Base-by-base conservation (phyloP, 1,140 invertebrate genomes). In the Brachionus angularis region DNA sequence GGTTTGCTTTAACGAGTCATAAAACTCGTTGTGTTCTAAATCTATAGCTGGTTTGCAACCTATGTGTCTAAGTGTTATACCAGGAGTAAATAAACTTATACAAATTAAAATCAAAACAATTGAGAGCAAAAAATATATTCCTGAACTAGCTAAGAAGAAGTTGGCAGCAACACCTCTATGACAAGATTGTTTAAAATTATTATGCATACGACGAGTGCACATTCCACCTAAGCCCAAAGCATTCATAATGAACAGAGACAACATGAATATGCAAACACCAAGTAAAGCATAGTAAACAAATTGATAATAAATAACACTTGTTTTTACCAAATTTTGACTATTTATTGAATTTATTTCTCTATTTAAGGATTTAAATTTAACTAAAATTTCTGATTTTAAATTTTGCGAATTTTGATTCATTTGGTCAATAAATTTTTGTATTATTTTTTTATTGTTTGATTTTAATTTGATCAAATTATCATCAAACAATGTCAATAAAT, bases 121-220 rank as follows among this genome's bases (percentile, higher is more conserved):
- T 31, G 42, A 18, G 16, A 67, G 47, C 12, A 67, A 27, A 36
- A 67, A 67, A 50, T 33, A 67, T n/a, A 67, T 34, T 18, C 29
- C 42, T 0, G 16, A 34, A n/a, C 42, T 29, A 10, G 62, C 42
- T 21, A 67, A 27, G n/a, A 67, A 36, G 36, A 67, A 67, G 29
- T 67, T 67, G 23, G 62, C 62, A 3, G 42, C 46, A 33, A 67
- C 23, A 23, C 62, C 62, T 5, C 62, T 39, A 47, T 67, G 62
- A 21, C 62, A 67, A 5, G 62, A 29, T 23, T 67, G 62, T 31
- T 47, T 67, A 14, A 18, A 49, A 50, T 67, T 67, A 12, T 67
- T 50, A 27, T 67, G 62, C 42, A 47, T 46, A 47, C 62, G 39
- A 10, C 62, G 39, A 7, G 62, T 31, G 16, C 62, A 67, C n/a